Percentiles rank a stretch among this genome's conserved stretches.
phyloP scores from a whole-genome alignment of 2,797 vertebrate species.

The Tenualosa thibaudeaui region DNA sequence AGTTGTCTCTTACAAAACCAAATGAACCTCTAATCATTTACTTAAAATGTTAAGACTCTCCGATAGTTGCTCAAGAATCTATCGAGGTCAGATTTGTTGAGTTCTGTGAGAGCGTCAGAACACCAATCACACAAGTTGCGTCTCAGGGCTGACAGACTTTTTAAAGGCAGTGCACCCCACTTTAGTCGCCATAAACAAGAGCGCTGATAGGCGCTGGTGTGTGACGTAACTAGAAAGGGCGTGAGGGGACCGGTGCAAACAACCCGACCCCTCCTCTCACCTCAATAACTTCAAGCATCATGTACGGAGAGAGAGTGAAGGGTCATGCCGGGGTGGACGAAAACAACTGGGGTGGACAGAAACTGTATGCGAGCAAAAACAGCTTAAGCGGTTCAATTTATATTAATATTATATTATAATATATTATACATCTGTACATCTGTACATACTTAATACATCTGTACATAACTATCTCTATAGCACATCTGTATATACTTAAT shows the following conservation, averaged over 20 bases:
- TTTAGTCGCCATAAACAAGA: conserved; percentile 62
- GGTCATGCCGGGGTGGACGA: neutral
- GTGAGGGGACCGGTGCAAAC: too few species aligned
- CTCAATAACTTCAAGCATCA: neutral
- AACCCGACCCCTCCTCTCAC: too few species aligned
- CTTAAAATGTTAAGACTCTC: neutral
- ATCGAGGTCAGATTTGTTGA: neutral
- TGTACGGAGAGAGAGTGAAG: neutral
- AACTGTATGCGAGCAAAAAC: neutral
- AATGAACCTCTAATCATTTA: neutral
- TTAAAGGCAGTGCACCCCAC: conserved; percentile 55
- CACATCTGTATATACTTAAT: too few species aligned
- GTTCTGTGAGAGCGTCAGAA: neutral
- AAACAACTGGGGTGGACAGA: neutral
- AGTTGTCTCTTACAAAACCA: neutral
- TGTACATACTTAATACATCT: too few species aligned
- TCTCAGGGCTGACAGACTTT: conserved; percentile 45
- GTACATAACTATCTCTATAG: too few species aligned
- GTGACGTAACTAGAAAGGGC: conserved; percentile 52
- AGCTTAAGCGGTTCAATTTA: neutral
- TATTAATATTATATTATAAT: too few species aligned
- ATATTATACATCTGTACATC: too few species aligned
- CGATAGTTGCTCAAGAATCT: neutral
- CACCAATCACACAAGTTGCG: neutral
- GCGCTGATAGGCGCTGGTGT: conserved; percentile 58